Evolutionary conservation across 2,797 vertebrate genomes (phyloP).

Genomic region (Hypotaenidia philippensis): DNA sequence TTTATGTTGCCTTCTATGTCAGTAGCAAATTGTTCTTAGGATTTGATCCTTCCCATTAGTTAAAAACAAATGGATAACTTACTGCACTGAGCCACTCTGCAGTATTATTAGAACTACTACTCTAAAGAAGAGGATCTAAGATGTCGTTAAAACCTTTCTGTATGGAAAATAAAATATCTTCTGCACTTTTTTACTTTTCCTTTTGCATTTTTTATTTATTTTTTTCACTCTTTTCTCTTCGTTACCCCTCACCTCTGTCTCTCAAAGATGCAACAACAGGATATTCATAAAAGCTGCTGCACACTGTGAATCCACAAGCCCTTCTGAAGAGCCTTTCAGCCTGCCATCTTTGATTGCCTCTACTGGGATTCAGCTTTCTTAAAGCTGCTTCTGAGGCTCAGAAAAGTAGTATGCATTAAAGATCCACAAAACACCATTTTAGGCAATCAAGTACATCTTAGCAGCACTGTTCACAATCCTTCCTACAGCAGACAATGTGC

Average conservation of each 20-base stretch:
- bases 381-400: conserved; percentile 22
- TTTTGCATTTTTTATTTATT: neutral
- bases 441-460: conserved; percentile 33
- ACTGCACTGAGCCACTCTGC: neutral
- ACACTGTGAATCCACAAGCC: neutral
- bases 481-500: neutral
- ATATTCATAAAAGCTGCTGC: conserved; percentile 7
- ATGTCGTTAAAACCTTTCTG: neutral
- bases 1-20: neutral
- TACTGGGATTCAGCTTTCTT: conserved; percentile 27
- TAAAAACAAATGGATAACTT: neutral
- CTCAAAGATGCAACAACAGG: neutral
- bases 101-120: neutral
- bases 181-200: neutral
- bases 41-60: neutral
- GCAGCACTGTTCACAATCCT: neutral
- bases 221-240: neutral
- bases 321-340: neutral
- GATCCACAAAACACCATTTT: conserved; percentile 21
- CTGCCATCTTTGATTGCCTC: conserved; percentile 18
- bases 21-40: neutral
- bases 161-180: neutral
- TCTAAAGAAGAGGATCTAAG: neutral
- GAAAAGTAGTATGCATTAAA: neutral
- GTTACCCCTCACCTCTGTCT: neutral